These are phyloP conservation scores for Solenopsis fugax DNA, from an alignment of 1,140 invertebrate genomes.

Conservation along the genomic window DNA sequence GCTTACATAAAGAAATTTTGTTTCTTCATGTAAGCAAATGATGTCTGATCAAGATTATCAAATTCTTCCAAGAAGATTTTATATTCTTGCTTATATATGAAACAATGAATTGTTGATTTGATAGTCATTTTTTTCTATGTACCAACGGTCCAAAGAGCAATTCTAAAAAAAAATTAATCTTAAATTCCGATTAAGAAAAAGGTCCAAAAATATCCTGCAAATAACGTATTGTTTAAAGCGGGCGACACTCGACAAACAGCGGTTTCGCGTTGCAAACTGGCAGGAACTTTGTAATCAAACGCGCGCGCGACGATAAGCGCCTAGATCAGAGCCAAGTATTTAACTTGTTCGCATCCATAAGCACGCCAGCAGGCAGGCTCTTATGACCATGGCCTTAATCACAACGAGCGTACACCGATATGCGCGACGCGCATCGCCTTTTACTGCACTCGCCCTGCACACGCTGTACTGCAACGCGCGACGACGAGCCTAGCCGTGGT, in stretches of 20 bases:
- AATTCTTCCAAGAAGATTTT: too few relatives aligned
- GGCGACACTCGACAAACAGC: slow-evolving; percentile 13
- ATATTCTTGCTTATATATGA: too few relatives aligned
- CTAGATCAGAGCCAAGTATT: slow-evolving; percentile 72
- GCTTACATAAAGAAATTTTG: too few relatives aligned
- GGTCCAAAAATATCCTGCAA: background rate
- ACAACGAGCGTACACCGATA: slow-evolving; percentile 69
- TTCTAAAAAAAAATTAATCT: slow-evolving; percentile 6
- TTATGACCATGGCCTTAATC: slow-evolving; percentile 77
- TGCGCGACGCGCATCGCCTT: slow-evolving; percentile 66
- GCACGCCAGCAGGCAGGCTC: slow-evolving; percentile 63
- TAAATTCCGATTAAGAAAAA: background rate
- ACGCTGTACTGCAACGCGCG: background rate
- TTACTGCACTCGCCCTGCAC: slow-evolving; percentile 46
- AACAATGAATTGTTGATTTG: too few relatives aligned
- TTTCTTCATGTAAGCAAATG: too few relatives aligned
- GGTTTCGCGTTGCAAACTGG: slow-evolving; percentile 38
- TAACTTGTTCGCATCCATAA: slow-evolving; percentile 74
- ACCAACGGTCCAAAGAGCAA: background rate
- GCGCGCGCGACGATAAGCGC: slow-evolving; percentile 65
- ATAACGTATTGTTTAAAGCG: slow-evolving; percentile 23
- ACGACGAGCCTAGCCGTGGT: background rate
- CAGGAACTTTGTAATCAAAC: slow-evolving; percentile 57
- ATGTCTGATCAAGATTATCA: too few relatives aligned
- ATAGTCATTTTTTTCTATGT: too few relatives aligned